Percentiles rank a stretch among this genome's conserved stretches.
Evolutionary conservation across 2,797 vertebrate species (phyloP).

Genomic region (Pipistrellus nathusii): DNA sequence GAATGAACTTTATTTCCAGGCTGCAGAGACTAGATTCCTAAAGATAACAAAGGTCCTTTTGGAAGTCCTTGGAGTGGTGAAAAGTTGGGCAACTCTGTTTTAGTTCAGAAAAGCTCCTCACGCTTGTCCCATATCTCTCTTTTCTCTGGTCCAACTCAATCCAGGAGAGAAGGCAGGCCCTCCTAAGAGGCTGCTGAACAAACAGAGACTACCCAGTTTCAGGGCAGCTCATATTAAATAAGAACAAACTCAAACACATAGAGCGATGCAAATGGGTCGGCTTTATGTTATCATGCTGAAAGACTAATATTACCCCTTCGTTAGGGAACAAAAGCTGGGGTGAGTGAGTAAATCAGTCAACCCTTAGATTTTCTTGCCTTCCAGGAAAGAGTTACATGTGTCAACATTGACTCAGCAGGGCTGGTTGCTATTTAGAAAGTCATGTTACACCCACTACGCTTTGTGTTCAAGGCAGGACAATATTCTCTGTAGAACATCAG

Average conservation of each 20-base stretch:
- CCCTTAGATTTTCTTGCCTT: slow-evolving; percentile 62
- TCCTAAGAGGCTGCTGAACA: slow-evolving; percentile 69
- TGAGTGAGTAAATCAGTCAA: slow-evolving; percentile 74
- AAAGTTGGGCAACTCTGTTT: background rate
- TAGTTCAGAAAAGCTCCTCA: background rate
- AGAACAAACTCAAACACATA: slow-evolving; percentile 76
- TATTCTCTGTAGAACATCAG: slow-evolving; percentile 37
- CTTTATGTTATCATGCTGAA: slow-evolving; percentile 82
- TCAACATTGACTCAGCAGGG: slow-evolving; percentile 83
- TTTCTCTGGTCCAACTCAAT: slow-evolving; percentile 19
- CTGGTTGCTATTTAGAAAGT: slow-evolving; percentile 32
- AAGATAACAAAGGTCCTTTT: background rate
- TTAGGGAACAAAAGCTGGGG: slow-evolving; percentile 79
- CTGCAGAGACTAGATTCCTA: background rate
- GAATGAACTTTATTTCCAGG: background rate
- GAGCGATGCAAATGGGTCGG: slow-evolving; percentile 74
- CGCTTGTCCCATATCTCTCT: background rate
- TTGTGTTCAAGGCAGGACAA: slow-evolving; percentile 64
- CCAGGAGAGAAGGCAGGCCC: slow-evolving; percentile 48
- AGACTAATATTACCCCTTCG: slow-evolving; percentile 75
- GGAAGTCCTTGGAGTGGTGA: background rate
- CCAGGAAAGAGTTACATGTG: slow-evolving; percentile 78
- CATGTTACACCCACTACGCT: background rate
- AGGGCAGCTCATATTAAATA: slow-evolving; percentile 62
- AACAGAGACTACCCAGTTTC: slow-evolving; percentile 72